phyloP scores from a whole-genome alignment of 1,140 invertebrate species.

The Zaprionus kolodkinae region DNA sequence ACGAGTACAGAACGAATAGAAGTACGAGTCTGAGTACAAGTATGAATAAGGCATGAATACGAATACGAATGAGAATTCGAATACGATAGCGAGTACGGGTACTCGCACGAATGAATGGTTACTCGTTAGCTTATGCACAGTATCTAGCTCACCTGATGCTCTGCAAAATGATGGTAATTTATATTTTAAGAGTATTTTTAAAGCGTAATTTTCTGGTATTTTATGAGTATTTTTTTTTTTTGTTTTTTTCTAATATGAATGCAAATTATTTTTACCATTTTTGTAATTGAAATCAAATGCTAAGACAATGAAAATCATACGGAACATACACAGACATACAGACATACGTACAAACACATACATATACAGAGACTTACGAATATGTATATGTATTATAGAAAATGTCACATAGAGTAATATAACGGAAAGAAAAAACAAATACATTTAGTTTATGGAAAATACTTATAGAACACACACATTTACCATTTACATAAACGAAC shows the following conservation, averaged over 20 bases:
- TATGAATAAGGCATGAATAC: constrained; percentile 7
- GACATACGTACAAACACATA: constrained; percentile 26
- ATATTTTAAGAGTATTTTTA: constrained; percentile 5
- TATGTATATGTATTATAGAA: constrained; percentile 41
- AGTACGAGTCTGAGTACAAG: background rate
- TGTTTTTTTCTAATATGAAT: constrained; percentile 6
- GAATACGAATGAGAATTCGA: background rate
- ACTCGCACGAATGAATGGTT: constrained; percentile 3
- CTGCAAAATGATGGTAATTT: constrained; percentile 22
- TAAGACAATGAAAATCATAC: constrained; percentile 44
- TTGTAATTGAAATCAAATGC: constrained; percentile 31
- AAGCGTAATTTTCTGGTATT: constrained; percentile 19
- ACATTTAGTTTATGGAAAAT: constrained; percentile 76
- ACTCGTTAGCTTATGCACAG: constrained; percentile 5
- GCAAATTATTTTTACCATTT: constrained; percentile 16
- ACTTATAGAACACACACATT: constrained; percentile 75
- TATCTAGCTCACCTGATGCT: constrained; percentile 30
- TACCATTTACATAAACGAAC: constrained; percentile 83
- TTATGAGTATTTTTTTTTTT: constrained; percentile 14
- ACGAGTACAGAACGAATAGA: background rate
- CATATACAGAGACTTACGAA: constrained; percentile 22
- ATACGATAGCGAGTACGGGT: background rate
- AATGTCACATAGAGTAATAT: constrained; percentile 41
- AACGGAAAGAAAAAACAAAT: constrained; percentile 46
- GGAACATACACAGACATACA: constrained; percentile 30